phyloP scores from a whole-genome alignment of 1,140 invertebrate genomes.

The Pseudomyrmex sp. region DNA sequence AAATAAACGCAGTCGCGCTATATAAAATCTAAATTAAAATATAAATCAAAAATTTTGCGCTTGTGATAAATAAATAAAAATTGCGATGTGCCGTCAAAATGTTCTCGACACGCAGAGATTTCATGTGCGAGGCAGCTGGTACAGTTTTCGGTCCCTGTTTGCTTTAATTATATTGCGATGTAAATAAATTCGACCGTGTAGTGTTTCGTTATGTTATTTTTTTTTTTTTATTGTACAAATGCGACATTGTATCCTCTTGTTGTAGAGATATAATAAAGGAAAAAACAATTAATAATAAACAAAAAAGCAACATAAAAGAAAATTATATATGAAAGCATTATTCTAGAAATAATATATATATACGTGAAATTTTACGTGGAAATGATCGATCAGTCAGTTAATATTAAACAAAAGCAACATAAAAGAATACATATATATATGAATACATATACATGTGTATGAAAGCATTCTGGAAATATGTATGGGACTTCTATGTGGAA shows the following conservation, averaged over 20 bases:
- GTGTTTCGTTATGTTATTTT: constrained; percentile 2
- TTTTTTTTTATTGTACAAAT: neutral
- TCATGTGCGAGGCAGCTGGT: neutral
- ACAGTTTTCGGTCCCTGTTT: neutral
- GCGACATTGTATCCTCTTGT: constrained; percentile 3
- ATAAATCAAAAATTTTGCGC: constrained; percentile 9
- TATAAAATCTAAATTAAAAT: constrained; percentile 2
- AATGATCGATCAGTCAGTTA: too few species aligned
- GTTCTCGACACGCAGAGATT: neutral
- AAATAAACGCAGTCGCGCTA: neutral
- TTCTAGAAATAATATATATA: too few species aligned
- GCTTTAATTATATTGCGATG: neutral
- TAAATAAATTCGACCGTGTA: constrained; percentile 43
- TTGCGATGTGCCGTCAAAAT: constrained; percentile 22
- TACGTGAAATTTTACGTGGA: too few species aligned
- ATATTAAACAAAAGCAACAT: too few species aligned
- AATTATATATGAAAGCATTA: too few species aligned
- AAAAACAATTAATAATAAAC: constrained; percentile 1
- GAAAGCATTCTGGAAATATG: constrained; percentile 11
- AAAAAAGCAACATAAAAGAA: neutral
- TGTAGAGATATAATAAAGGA: neutral
- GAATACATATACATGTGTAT: neutral
- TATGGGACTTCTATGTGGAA: constrained; percentile 17
- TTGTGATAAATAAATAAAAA: constrained; percentile 9
- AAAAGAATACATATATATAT: neutral